Base-by-base conservation (phyloP, 2,888 invertebrate species). In the Polydrusus pterygomalis region DNA sequence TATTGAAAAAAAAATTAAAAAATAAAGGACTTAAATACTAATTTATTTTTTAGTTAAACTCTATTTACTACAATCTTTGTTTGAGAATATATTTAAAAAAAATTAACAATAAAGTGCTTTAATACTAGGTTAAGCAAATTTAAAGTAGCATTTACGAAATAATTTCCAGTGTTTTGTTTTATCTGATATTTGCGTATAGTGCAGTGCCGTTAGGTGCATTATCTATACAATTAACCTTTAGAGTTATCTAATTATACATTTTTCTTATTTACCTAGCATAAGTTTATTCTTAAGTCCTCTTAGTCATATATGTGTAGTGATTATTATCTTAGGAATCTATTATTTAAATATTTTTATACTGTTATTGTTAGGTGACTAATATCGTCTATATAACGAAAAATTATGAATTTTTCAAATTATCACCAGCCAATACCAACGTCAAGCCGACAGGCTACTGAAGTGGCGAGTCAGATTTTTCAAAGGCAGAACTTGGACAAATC, bases 361-460 rank as follows among this genome's bases (percentile, higher is more conserved):
- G 40, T 13, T 49, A 51, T 62, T 45, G 5, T 20, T 63, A 45
- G 20, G 43, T 18, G 15, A 34, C 30, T 56, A 17, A 34, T 34
- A 9, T 10, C 8, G 10, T 34, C 8, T 7, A 34, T 7, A 34
- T 34, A 34, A 34, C 10, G 9, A 13, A 10, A 13, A 43, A 15
- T 47, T 18, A 77, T 75, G 77, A 75, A 70, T 47, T 75, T 54
- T 56, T 75, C 49, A n/a, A 34, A 30, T 54, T 49, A 54, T 62
- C 74, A 74, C 40, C 71, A 68, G 15, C 64, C 74, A 20, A 17
- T 74, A n/a, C 47, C 75, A 18, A 74, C 74, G 11, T 72, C 77
- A 8, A 76, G 78, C 47, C 67, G 78, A 9, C 78, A 78, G 15
- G 78, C 78, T 7, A 64, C 77, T 30, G 77, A 78, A 25, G 78